phyloP scores from a whole-genome alignment of 2,888 invertebrate species.

The Encarsia formosa region DNA sequence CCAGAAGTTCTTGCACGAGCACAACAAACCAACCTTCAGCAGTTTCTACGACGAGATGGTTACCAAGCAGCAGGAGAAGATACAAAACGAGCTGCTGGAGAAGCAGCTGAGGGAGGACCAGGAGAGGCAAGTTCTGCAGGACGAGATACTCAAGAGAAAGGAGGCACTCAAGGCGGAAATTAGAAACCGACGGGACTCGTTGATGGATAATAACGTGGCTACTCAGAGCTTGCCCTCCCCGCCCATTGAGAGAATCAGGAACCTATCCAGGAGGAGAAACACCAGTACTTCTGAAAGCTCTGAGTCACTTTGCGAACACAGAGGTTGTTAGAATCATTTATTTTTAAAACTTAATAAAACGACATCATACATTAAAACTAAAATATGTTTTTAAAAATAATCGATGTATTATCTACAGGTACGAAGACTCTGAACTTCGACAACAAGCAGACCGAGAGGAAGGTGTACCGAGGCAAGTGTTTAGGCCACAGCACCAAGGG shows the following conservation, averaged over 20 bases:
- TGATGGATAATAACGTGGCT: slow-evolving; percentile 31
- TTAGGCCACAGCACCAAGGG: slow-evolving; percentile 73
- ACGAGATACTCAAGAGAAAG: slow-evolving; percentile 72
- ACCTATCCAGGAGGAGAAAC: slow-evolving; percentile 47
- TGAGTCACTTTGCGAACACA: slow-evolving; percentile 54
- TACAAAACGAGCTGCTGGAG: slow-evolving; percentile 61
- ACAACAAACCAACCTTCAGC: slow-evolving; percentile 74
- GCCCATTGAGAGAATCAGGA: slow-evolving; percentile 42
- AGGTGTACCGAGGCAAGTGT: slow-evolving; percentile 72
- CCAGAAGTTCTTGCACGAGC: slow-evolving; percentile 72
- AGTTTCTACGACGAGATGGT: slow-evolving; percentile 93
- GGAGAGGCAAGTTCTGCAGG: slow-evolving; percentile 41
- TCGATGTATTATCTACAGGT: too few species aligned
- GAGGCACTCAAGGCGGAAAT: slow-evolving; percentile 71
- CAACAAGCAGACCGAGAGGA: slow-evolving; percentile 55
- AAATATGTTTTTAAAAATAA: too few species aligned
- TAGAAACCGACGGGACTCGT: slow-evolving; percentile 51
- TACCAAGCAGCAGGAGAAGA: slow-evolving; percentile 63
- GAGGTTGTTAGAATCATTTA: too few species aligned
- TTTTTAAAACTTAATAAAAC: too few species aligned
- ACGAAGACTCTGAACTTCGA: slow-evolving; percentile 57
- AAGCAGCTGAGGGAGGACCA: slow-evolving; percentile 64
- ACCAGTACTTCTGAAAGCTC: slow-evolving; percentile 58
- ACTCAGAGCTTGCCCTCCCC: slow-evolving; percentile 40
- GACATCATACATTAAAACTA: too few species aligned